Evolutionary conservation across 2,888 invertebrate species (phyloP).

Genomic region (Homarus gammarus): DNA sequence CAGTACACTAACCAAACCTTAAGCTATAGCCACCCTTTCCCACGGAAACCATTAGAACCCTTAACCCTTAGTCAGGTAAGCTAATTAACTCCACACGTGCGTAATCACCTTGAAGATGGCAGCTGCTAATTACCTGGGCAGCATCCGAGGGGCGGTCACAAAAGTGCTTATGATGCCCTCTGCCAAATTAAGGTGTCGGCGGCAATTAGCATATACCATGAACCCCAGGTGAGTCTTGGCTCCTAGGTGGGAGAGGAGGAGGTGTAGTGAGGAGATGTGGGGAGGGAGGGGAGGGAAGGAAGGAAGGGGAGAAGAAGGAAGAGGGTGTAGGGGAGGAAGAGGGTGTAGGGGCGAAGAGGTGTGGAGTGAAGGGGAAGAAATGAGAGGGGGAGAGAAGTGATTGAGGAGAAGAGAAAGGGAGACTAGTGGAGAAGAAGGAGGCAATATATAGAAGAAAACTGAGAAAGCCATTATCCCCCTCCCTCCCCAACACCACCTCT

Average conservation of each 20-base stretch:
- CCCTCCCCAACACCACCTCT: too few species aligned
- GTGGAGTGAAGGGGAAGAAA: too few species aligned
- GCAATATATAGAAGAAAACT: too few species aligned
- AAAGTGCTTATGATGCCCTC: neutral
- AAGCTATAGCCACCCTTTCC: neutral
- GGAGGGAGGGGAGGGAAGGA: too few species aligned
- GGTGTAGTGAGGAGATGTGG: too few species aligned
- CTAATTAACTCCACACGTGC: neutral
- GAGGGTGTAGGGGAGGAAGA: too few species aligned
- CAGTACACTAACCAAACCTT: neutral
- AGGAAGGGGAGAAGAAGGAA: too few species aligned
- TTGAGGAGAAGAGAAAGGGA: too few species aligned
- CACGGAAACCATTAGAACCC: neutral
- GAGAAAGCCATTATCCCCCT: too few species aligned
- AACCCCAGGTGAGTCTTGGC: neutral
- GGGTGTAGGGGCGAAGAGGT: too few species aligned
- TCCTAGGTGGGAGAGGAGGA: neutral
- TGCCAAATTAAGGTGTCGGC: neutral
- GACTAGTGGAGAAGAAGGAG: too few species aligned
- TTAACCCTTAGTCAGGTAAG: neutral
- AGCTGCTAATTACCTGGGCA: neutral
- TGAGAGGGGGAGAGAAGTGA: too few species aligned
- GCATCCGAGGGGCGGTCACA: neutral
- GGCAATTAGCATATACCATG: neutral
- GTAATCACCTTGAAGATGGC: neutral